Base-by-base conservation (phyloP, 2,888 invertebrate genomes). In the Charanyca ferruginea region DNA sequence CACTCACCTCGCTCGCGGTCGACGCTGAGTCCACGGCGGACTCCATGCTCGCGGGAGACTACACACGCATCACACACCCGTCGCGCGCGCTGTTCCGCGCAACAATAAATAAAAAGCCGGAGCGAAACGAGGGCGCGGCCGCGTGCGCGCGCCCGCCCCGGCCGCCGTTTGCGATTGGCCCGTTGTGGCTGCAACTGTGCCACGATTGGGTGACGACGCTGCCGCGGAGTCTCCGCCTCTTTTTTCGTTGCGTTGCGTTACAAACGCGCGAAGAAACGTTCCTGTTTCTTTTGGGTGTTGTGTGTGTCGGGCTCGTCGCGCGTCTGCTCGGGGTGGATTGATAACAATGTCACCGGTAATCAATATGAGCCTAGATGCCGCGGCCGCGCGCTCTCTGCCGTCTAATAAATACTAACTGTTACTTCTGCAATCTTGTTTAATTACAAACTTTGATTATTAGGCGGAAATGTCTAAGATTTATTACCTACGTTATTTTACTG, bases 41-140 rank as follows among this genome's bases (percentile, higher is more conserved):
- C 95, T 95, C 96, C 95, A 95, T 95, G 83, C 90, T 94, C 90
- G 88, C 77, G 85, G 86, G 81, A 80, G 87, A 90, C 92, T 93
- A 94, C 91, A 88, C 94, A 90, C 94, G 91, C 94, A 94, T 94
- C 91, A 94, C 95, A 96, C 96, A 91, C 96, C 96, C 96, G 96
- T 96, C 96, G 96, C 95, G 96, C 96, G 96, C 96, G 96, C 94
- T 95, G 95, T 96, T 95, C 96, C 96, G 96, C 96, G 96, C 96
- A 96, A 96, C 96, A 97, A 97, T 97, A 97, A 97, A 97, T 97
- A 97, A 97, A 96, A 97, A 96, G 96, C 91, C 90, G 93, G 94
- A 93, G 96, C 92, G 90, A 87, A 87, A 85, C 90, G 93, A 93
- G 93, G 95, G 95, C 96, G 96, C 96, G 96, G 95, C 93, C 91